These are phyloP conservation scores for Sebastes hubbsi DNA, from an alignment of 2,797 vertebrate genomes.

Conservation along the genomic window DNA sequence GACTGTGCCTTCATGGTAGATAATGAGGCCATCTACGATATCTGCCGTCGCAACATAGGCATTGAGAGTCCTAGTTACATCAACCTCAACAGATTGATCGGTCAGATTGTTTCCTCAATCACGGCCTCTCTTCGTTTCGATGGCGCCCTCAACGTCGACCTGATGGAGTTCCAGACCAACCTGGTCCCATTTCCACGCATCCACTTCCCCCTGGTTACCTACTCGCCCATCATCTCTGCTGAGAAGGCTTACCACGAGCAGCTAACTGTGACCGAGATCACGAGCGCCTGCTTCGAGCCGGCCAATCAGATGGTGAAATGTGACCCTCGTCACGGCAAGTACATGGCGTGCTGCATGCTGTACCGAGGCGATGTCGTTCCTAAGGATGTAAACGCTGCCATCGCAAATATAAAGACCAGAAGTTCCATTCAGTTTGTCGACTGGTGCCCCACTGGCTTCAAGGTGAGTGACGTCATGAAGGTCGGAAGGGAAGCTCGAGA, in stretches of 20 bases:
- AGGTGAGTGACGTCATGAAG: conserved; percentile 59
- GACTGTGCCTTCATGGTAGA: conserved; percentile 79
- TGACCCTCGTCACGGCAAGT: conserved; percentile 74
- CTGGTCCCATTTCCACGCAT: conserved; percentile 70
- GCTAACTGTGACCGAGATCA: conserved; percentile 63
- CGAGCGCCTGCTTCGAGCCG: conserved; percentile 74
- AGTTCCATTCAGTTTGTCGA: conserved; percentile 87
- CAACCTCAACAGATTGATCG: conserved; percentile 66
- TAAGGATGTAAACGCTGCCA: conserved; percentile 87
- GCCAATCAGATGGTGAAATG: conserved; percentile 79
- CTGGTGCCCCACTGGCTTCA: conserved; percentile 88
- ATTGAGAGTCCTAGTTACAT: conserved; percentile 44
- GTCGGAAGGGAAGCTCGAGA: neutral
- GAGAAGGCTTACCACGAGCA: conserved; percentile 62
- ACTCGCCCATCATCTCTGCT: conserved; percentile 71
- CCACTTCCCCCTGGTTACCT: conserved; percentile 72
- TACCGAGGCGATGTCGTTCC: conserved; percentile 85
- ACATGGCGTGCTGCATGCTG: conserved; percentile 71
- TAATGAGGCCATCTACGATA: conserved; percentile 12
- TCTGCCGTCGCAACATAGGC: neutral
- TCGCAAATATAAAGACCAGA: conserved; percentile 86
- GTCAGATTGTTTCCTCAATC: conserved; percentile 69
- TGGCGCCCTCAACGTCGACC: conserved; percentile 67
- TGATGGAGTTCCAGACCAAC: conserved; percentile 74
- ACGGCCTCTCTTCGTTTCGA: conserved; percentile 69